Conservation (phyloP, 2,888 invertebrate genomes). For the Tetropium fuscum region DNA sequence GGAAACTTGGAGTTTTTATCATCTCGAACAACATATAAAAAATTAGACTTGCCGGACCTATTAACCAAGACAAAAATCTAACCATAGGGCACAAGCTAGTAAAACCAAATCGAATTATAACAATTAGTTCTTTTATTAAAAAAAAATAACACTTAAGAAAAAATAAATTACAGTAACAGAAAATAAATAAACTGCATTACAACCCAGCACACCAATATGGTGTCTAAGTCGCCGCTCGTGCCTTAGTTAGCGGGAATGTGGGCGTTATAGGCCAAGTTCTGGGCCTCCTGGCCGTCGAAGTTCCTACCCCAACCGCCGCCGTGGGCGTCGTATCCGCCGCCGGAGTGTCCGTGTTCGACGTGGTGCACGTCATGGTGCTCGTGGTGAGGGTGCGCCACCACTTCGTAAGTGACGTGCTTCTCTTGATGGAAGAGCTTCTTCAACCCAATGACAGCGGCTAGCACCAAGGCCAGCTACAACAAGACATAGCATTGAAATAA, state of each 20-base stretch:
- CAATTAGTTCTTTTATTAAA: constrained; percentile 19
- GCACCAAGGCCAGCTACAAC: constrained; percentile 76
- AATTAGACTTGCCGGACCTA: no score
- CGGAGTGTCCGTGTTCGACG: constrained; percentile 59
- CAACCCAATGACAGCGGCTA: constrained; percentile 84
- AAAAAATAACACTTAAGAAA: constrained; percentile 28
- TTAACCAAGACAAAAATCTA: neutral
- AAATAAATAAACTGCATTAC: constrained; percentile 49
- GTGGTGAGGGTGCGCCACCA: constrained; percentile 79
- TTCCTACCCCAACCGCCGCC: constrained; percentile 73
- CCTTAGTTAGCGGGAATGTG: constrained; percentile 66
- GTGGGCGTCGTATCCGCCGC: constrained; percentile 51
- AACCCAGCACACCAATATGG: constrained; percentile 59
- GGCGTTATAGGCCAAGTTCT: constrained; percentile 74
- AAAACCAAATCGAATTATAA: neutral
- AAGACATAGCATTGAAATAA: no score
- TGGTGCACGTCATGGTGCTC: constrained; percentile 69
- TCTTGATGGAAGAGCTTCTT: constrained; percentile 85
- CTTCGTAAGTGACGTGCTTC: constrained; percentile 80
- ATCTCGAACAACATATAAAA: no score
- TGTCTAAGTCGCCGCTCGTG: constrained; percentile 35
- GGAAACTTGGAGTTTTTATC: no score
- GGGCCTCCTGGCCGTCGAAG: constrained; percentile 66
- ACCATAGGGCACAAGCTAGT: neutral
- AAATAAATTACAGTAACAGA: constrained; percentile 38